A percentile compares a stretch with the other conserved stretches of the same genome.
Conservation (phyloP, 2,797 vertebrate species). For the Siniperca scherzeri region DNA sequence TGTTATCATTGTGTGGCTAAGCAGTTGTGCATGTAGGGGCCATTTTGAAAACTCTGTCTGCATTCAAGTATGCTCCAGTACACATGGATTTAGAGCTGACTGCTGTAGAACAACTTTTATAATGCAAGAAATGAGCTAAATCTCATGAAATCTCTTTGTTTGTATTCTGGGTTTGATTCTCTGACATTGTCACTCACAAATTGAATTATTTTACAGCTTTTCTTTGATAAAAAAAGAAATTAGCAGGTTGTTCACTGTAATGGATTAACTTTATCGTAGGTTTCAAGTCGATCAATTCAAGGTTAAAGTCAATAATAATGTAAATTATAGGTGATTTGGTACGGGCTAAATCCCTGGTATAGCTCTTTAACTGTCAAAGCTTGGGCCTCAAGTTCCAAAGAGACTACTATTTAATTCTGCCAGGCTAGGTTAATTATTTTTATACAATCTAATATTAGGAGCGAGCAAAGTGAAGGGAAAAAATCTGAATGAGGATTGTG, state of each 20-base stretch:
- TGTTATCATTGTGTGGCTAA: neutral
- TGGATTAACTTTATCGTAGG: neutral
- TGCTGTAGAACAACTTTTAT: neutral
- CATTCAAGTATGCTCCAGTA: neutral
- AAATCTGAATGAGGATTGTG: conserved; percentile 51
- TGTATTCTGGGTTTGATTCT: neutral
- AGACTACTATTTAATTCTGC: conserved; percentile 43
- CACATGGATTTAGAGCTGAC: neutral
- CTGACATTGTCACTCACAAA: neutral
- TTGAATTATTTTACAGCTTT: neutral
- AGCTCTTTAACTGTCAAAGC: conserved; percentile 25
- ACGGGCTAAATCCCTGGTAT: neutral
- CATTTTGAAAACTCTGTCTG: neutral
- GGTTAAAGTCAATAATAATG: conserved; percentile 4
- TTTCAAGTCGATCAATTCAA: conserved; percentile 5
- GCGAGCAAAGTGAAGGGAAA: conserved; percentile 39
- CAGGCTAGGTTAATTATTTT: conserved; percentile 62
- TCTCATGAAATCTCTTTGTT: neutral
- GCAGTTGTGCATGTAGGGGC: neutral
- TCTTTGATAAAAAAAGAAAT: neutral
- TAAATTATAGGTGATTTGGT: conserved; percentile 16
- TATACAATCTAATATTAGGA: conserved; percentile 50
- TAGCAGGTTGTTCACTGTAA: neutral
- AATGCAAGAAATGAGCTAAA: neutral
- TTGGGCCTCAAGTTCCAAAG: conserved; percentile 30